phyloP scores from a whole-genome alignment of 2,888 invertebrate genomes.

The Malthinus flaveolus region DNA sequence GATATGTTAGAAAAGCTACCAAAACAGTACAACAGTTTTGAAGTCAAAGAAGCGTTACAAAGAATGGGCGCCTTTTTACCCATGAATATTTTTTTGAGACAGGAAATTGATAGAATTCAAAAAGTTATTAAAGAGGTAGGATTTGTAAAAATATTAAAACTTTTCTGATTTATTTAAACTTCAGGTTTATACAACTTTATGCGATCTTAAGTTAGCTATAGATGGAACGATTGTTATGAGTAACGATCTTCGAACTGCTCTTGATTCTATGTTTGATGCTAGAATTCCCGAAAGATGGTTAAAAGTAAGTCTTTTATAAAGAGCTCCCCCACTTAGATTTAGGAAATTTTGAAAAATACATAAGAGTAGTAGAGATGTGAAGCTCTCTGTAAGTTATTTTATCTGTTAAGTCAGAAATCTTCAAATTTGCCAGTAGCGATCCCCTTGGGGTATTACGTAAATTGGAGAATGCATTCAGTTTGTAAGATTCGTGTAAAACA shows the following conservation, averaged over 20 bases:
- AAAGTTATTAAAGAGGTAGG: constrained; percentile 72
- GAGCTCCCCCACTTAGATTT: too few relatives aligned
- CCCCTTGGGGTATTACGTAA: too few relatives aligned
- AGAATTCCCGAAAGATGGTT: constrained; percentile 90
- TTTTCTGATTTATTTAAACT: not conserved
- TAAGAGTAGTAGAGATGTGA: too few relatives aligned
- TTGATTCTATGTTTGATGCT: constrained; percentile 97
- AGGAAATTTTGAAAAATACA: too few relatives aligned
- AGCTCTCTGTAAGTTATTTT: too few relatives aligned
- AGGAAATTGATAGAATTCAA: constrained; percentile 83
- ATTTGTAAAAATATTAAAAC: not conserved
- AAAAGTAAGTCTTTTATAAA: constrained; percentile 57
- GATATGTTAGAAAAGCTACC: constrained; percentile 91
- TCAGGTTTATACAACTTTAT: constrained; percentile 75
- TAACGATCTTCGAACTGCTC: constrained; percentile 80
- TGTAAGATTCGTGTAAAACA: too few relatives aligned
- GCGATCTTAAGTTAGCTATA: constrained; percentile 90
- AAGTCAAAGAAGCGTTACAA: constrained; percentile 85
- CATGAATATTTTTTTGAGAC: constrained; percentile 92
- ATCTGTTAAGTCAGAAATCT: too few relatives aligned
- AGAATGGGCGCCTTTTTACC: constrained; percentile 92
- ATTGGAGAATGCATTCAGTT: too few relatives aligned
- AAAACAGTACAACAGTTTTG: constrained; percentile 83
- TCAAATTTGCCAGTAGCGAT: too few relatives aligned
- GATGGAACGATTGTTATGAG: constrained; percentile 98